Percentiles rank a stretch among this genome's conserved stretches.
Conservation (phyloP, 2,888 invertebrate genomes). For the Limnephilus rhombicus region DNA sequence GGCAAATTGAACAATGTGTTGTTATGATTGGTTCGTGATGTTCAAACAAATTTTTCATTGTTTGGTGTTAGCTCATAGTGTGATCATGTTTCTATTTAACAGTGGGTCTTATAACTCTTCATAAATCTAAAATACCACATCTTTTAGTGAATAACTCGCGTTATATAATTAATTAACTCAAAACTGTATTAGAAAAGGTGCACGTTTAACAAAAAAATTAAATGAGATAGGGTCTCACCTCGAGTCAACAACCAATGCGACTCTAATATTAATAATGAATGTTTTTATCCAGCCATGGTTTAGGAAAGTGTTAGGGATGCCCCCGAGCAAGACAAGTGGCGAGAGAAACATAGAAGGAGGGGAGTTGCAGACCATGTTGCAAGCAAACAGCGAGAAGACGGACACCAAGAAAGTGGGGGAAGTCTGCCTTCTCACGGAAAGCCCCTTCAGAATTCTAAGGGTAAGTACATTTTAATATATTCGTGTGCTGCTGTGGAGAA, state of each 20-base stretch:
- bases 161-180: background rate
- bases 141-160: background rate
- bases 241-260: background rate
- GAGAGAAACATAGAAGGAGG: conserved; percentile 73
- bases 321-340: conserved; percentile 41
- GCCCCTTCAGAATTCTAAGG: conserved; percentile 84
- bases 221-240: background rate
- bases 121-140: background rate
- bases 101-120: background rate
- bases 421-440: conserved; percentile 86
- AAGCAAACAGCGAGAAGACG: conserved; percentile 67
- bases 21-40: background rate
- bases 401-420: conserved; percentile 72
- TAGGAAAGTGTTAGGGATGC: conserved; percentile 25
- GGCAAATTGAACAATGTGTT: background rate
- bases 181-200: background rate
- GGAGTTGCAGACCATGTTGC: conserved; percentile 80
- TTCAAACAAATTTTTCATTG: background rate
- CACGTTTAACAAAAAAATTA: background rate
- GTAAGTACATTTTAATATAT: conserved; percentile 73
- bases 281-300: conserved; percentile 32
- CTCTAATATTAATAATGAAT: background rate
- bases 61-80: background rate
- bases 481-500: conserved; percentile 63
- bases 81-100: background rate